Conservation (phyloP, 2,797 vertebrate species). For the Eulemur coronatus region DNA sequence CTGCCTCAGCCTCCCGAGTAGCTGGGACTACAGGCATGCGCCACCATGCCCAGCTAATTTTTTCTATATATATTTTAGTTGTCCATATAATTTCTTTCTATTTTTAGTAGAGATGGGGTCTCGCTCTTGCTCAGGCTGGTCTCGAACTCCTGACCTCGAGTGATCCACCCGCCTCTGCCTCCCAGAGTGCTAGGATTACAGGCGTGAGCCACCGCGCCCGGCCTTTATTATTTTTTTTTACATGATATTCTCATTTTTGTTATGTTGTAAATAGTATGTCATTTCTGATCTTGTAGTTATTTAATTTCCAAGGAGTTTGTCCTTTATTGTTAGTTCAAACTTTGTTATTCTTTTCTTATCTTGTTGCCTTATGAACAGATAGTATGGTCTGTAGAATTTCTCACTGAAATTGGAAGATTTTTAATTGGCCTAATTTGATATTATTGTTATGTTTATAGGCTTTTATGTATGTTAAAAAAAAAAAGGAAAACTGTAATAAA, state of each 20-base stretch:
- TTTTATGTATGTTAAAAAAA: background rate
- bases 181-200: no score
- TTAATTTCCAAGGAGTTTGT: background rate
- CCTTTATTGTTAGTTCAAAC: background rate
- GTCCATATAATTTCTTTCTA: no score
- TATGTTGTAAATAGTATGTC: background rate
- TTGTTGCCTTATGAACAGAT: background rate
- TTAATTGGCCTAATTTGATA: background rate
- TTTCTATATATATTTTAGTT: no score
- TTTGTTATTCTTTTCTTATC: background rate
- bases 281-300: background rate
- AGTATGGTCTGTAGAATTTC: background rate
- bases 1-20: no score
- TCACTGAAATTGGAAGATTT: background rate
- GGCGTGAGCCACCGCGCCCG: no score
- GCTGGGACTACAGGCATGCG: no score
- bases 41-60: no score
- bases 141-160: no score
- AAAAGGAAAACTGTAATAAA: background rate
- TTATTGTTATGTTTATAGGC: background rate
- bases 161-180: no score
- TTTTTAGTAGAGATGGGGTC: no score
- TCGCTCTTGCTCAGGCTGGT: no score
- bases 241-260: background rate
- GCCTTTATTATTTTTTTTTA: no score